Percentiles rank a stretch among this genome's conserved stretches.
Evolutionary conservation across 2,888 invertebrate species (phyloP).

Genomic region (Lymantria monacha): DNA sequence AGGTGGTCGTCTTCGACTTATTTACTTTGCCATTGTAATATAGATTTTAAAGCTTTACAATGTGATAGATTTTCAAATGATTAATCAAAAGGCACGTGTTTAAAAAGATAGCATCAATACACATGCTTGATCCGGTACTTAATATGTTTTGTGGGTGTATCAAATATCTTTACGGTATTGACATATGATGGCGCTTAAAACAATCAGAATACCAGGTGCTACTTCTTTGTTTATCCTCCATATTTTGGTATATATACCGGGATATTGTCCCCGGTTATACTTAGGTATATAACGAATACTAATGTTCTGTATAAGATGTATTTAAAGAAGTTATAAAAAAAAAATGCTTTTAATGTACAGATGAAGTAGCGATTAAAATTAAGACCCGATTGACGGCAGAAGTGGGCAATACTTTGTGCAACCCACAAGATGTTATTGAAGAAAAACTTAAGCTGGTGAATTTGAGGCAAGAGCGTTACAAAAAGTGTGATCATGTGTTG

Average conservation of each 20-base stretch:
- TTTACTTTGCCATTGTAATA: background rate
- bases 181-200: conserved; percentile 59
- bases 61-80: conserved; percentile 28
- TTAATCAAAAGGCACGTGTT: conserved; percentile 53
- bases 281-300: too few relatives aligned
- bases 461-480: too few relatives aligned
- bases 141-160: conserved; percentile 75
- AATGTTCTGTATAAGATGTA: too few relatives aligned
- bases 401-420: too few relatives aligned
- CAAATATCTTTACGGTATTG: conserved; percentile 59
- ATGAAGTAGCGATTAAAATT: too few relatives aligned
- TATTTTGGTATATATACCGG: background rate
- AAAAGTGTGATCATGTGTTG: too few relatives aligned
- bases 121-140: conserved; percentile 76
- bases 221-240: background rate
- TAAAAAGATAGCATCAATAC: conserved; percentile 61
- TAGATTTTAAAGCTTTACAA: accelerated
- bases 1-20: conserved; percentile 31
- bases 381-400: too few relatives aligned
- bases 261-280: background rate
- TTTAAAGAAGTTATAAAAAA: too few relatives aligned
- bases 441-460: too few relatives aligned
- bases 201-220: conserved; percentile 44
- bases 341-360: too few relatives aligned
- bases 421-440: too few relatives aligned